Evolutionary conservation across 2,888 invertebrate genomes (phyloP).

Genomic region (Trissoscelio sp.): DNA sequence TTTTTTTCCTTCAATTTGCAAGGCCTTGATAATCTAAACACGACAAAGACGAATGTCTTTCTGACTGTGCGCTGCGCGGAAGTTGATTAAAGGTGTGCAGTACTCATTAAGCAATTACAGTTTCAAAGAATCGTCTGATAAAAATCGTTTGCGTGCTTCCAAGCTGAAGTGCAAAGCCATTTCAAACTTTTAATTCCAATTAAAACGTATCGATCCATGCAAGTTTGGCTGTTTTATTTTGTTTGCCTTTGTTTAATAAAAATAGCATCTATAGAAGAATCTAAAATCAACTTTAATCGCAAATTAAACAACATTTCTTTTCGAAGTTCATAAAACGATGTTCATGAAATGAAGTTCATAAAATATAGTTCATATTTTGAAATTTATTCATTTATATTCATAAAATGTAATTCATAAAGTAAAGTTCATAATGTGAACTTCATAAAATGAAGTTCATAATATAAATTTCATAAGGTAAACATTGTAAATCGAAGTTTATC

Average conservation of each 20-base stretch:
- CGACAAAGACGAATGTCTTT: conserved; percentile 68
- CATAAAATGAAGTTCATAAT: no score
- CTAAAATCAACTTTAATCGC: no score
- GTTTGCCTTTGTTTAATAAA: background rate
- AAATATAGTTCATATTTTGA: no score
- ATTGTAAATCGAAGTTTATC: no score
- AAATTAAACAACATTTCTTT: no score
- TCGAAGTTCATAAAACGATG: no score
- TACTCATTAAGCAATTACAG: conserved; percentile 67
- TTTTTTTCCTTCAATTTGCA: conserved; percentile 38
- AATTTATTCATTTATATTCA: no score
- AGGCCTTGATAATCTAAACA: conserved; percentile 62
- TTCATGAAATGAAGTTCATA: no score
- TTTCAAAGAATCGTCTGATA: conserved; percentile 67
- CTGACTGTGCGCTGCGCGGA: conserved; percentile 53
- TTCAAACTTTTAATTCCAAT: conserved; percentile 26
- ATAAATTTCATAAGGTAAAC: no score
- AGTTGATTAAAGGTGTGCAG: conserved; percentile 67
- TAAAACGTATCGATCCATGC: conserved; percentile 8
- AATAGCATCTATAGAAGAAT: background rate
- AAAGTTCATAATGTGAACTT: no score
- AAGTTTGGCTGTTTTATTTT: conserved; percentile 2
- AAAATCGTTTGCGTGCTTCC: conserved; percentile 66
- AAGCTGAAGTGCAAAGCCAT: conserved; percentile 8
- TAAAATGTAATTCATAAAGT: no score